Conservation (phyloP, 2,797 vertebrate genomes). For the Tangara arthus region DNA sequence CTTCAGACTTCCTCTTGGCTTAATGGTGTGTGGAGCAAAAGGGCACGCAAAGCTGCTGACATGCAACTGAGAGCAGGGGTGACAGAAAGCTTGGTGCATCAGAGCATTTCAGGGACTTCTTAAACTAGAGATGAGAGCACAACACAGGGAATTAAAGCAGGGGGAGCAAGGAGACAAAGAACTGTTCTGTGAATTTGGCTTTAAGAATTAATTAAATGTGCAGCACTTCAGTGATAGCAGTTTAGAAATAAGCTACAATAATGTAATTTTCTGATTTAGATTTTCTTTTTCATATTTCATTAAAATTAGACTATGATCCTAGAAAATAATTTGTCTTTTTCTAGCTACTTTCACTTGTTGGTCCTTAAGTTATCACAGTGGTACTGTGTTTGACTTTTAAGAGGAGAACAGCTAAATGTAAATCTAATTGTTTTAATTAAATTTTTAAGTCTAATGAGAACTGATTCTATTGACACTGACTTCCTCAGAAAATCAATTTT, state of each 20-base stretch:
- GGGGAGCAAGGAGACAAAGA: background rate
- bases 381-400: constrained; percentile 6
- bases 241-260: background rate
- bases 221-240: background rate
- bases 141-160: background rate
- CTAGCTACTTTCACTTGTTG: background rate
- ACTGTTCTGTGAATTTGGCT: background rate
- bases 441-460: constrained; percentile 29
- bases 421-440: constrained; percentile 52
- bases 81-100: background rate
- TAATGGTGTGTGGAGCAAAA: background rate
- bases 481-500: constrained; percentile 37
- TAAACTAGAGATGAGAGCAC: background rate
- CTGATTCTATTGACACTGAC: constrained; percentile 28
- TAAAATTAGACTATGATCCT: background rate
- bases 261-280: background rate
- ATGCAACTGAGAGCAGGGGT: background rate
- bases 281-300: background rate
- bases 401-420: constrained; percentile 30
- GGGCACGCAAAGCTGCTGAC: background rate
- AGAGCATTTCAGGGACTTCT: background rate
- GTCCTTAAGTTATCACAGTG: background rate
- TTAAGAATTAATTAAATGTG: background rate
- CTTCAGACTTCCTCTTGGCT: constrained; percentile 1
- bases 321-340: background rate